These are phyloP conservation scores for Syrmaticus mikado DNA, from an alignment of 2,113 vertebrate genomes.

Conservation along the genomic window DNA sequence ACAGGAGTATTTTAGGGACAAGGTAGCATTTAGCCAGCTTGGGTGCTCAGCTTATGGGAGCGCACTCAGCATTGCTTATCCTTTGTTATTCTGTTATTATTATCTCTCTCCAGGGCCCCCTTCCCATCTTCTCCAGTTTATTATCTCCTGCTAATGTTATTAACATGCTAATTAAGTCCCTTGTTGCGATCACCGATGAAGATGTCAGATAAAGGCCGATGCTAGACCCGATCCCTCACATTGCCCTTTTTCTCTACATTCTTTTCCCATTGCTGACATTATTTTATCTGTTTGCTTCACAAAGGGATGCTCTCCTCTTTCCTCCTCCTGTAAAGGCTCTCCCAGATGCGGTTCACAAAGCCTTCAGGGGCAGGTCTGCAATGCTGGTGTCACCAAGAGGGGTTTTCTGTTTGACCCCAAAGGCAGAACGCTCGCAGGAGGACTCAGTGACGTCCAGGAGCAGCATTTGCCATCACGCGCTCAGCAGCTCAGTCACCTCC, in stretches of 20 bases:
- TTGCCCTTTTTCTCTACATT: neutral
- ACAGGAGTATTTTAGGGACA: neutral
- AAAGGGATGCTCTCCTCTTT: neutral
- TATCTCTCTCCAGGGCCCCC: neutral
- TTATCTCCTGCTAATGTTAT: slow-evolving; percentile 17
- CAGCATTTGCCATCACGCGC: slow-evolving; percentile 12
- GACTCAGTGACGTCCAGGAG: neutral
- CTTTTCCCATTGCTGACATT: neutral
- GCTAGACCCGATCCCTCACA: neutral
- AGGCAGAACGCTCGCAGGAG: neutral
- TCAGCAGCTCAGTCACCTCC: neutral
- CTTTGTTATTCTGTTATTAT: neutral
- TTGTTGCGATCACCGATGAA: slow-evolving; percentile 27
- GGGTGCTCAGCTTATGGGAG: neutral
- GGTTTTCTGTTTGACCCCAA: neutral
- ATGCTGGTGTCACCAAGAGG: neutral
- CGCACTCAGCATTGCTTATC: neutral
- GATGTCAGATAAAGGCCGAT: slow-evolving; percentile 21
- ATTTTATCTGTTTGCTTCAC: neutral
- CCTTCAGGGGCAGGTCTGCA: neutral
- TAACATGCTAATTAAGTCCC: slow-evolving; percentile 51
- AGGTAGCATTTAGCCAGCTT: neutral
- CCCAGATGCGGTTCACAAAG: neutral
- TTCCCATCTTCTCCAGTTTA: slow-evolving; percentile 7
- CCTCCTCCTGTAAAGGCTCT: neutral